Base-by-base conservation (phyloP, 2,113 vertebrate genomes). In the Ancistrus triradiatus region DNA sequence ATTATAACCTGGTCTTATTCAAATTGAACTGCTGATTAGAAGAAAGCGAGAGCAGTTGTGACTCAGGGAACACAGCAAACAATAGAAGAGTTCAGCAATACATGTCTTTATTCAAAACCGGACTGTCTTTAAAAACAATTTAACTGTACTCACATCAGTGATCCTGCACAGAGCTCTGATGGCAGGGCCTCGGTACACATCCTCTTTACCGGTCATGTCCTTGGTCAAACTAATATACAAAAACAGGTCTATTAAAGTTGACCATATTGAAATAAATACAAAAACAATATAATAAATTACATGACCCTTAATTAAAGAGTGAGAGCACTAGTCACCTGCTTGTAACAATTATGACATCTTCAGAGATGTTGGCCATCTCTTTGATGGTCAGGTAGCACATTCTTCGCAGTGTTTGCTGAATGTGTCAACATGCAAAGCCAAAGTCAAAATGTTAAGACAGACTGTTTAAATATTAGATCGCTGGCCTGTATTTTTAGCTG, bases 351-450 rank as follows among this genome's bases (percentile, higher is more conserved):
- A 99, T 99, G 63, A 99, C 96, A 17, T 98, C 96, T 80, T 99
- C 95, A 2, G 96, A 95, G 72, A 99, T 99, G 70, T 91, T 97
- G 46, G 96, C 95, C 96, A 99, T 98, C 87, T 99, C 96, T 69
- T 99, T 99, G 78, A 99, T 99, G 0, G 95, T 97, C 18, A 99
- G 81, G 80, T 99, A 98, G 67, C 96, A 99, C 96, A 99, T 98
- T 66, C 95, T 90, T 55, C 96, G 84, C 46, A 99, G 80, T 21
- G 92, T 97, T 97, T 97, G 96, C 96, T 99, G 78, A 8, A 38
- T 38, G 35, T 2, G 2, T n/a, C 3, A 1, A 31, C 3, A 31
- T 3, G 27, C 7, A 31, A 31, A 31, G n/a, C n/a, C n/a, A n/a
- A n/a, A n/a, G n/a, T n/a, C n/a, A n/a, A n/a, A n/a, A n/a, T n/a